A percentile compares a stretch with the other conserved stretches of the same genome.
phyloP scores from a whole-genome alignment of 2,888 invertebrate species.

The Chloromyia formosa region DNA sequence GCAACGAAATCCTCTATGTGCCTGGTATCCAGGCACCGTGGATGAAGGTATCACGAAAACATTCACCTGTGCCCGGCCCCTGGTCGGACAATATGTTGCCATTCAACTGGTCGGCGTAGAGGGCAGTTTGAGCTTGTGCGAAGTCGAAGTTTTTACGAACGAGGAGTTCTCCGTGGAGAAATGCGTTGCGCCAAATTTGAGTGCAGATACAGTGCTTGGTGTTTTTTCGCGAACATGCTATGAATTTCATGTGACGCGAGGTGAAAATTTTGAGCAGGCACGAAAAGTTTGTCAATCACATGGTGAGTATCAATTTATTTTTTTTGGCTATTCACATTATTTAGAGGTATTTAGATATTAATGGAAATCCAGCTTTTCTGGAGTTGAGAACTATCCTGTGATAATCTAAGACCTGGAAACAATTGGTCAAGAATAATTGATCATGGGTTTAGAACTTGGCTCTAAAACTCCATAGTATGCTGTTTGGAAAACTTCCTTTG shows the following conservation, averaged over 20 bases:
- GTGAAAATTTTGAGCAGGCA: constrained; percentile 85
- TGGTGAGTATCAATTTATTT: constrained; percentile 65
- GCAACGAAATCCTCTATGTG: constrained; percentile 88
- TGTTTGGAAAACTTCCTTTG: no score
- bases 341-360: no score
- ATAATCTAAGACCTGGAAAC: no score
- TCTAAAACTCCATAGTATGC: no score
- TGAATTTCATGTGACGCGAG: constrained; percentile 84
- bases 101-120: constrained; percentile 90
- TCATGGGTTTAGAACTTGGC: no score
- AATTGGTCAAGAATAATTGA: no score
- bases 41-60: constrained; percentile 93
- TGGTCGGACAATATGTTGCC: constrained; percentile 87
- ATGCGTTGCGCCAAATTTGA: constrained; percentile 77
- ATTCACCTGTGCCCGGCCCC: constrained; percentile 84
- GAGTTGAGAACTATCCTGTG: no score
- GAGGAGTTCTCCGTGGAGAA: constrained; percentile 90
- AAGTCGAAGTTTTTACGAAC: constrained; percentile 91
- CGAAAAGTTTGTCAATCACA: constrained; percentile 77
- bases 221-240: constrained; percentile 89
- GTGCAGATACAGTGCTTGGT: constrained; percentile 82
- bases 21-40: constrained; percentile 93
- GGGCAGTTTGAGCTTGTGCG: constrained; percentile 87
- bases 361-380: background rate
- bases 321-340: no score